A percentile compares a stretch with the other conserved stretches of the same genome.
Evolutionary conservation across 2,888 invertebrate genomes (phyloP).

Genomic region (Ophioninae sp.): DNA sequence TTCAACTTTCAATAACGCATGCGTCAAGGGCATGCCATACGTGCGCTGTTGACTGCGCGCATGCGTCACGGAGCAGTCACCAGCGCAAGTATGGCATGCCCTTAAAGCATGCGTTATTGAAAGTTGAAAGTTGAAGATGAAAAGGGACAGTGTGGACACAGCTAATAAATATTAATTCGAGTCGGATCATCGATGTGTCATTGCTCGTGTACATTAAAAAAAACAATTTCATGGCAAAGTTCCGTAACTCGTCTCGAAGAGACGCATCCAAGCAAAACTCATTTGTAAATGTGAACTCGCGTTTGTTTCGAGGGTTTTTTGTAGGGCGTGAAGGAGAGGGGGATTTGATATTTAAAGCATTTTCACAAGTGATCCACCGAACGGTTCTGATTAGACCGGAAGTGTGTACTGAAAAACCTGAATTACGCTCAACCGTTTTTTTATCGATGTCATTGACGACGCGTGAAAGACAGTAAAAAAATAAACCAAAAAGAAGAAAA

Average conservation of each 20-base stretch:
- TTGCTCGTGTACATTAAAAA: background rate
- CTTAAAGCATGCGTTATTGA: too few relatives aligned
- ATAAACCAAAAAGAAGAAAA: conserved; percentile 41
- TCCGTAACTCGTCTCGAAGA: conserved; percentile 36
- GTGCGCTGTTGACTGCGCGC: too few relatives aligned
- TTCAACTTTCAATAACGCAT: too few relatives aligned
- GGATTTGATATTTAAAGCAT: conserved; percentile 37
- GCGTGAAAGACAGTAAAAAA: conserved; percentile 21
- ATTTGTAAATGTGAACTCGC: conserved; percentile 28
- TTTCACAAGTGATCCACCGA: conserved; percentile 49
- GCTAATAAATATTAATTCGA: conserved; percentile 26
- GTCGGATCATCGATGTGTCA: conserved; percentile 40
- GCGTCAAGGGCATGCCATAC: too few relatives aligned
- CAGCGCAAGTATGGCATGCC: too few relatives aligned
- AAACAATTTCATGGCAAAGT: background rate
- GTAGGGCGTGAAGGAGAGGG: conserved; percentile 37
- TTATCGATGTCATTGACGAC: conserved; percentile 17
- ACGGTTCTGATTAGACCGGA: conserved; percentile 37
- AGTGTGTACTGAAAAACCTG: conserved; percentile 19
- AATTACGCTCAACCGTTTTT: conserved; percentile 44
- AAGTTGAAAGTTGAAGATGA: too few relatives aligned
- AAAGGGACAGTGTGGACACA: too few relatives aligned
- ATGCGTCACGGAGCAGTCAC: too few relatives aligned
- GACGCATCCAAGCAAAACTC: conserved; percentile 48
- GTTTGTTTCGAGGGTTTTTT: conserved; percentile 22